Evolutionary conservation across 2,113 vertebrate species (phyloP), one percentile per base, ranked within the genome.

Genomic region (Procavia capensis): DNA sequence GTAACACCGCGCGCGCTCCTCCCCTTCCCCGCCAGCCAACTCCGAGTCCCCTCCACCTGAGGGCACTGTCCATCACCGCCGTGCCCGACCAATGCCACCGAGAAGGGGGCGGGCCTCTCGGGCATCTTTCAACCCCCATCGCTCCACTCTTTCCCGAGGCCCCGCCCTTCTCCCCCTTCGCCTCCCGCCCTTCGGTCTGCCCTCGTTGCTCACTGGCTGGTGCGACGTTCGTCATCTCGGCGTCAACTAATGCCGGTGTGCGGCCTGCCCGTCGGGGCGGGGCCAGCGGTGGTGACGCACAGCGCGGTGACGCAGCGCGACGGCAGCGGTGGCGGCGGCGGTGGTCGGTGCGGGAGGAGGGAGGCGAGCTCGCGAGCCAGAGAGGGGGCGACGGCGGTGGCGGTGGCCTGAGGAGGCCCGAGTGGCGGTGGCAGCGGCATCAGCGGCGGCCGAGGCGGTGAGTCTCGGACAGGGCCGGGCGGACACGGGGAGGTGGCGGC

Each of bases 301-400:
- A 80, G 96, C 97, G 97, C 96, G 93, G 96, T 97, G 97, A 97
- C 96, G 97, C 97, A 97, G 97, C 96, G 97, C 95, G 97, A 95
- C 96, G 97, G 92, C 95, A 95, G 94, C 72, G 95, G 94, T 31
- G 96, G 96, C 91, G 95, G 95, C 96, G 95, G 97, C 34, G 95
- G 96, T 85, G 96, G 97, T 97, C 97, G 93, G 96, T 97, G 97
- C 68, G 97, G 96, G 96, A 95, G 96, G 97, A 96, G 97, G 97
- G 95, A 96, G 93, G 96, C 90, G 66, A 95, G 96, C 93, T 86
- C 79, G 86, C 91, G 94, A 96, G 95, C 95, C 70, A 8, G 88
- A 95, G 96, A 97, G 75, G 90, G 96, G 96, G 95, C 92, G 95
- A 94, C 94, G 96, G 85, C 79, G 70, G 96, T 45, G 95, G 90